Base-by-base conservation (phyloP, 2,113 vertebrate genomes). In the Rhinopomastus cyanomelas region DNA sequence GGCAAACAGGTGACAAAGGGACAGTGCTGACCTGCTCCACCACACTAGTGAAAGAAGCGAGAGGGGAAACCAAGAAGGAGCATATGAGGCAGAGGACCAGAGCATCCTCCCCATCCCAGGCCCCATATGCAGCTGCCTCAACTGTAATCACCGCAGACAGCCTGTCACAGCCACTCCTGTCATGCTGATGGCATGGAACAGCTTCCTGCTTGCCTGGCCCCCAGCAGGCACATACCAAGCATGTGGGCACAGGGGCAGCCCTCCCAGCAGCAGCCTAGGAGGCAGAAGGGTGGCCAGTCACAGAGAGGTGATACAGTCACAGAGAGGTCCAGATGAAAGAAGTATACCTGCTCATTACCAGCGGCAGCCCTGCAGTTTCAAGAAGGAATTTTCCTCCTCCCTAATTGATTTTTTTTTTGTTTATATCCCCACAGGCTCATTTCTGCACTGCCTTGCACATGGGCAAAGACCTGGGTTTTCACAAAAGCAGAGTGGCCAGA, bases 391-490 rank as follows among this genome's bases (percentile, higher is more conserved):
- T 1, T 2, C 7, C 5, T 9, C 13, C 16, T 16, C 4, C 5
- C 12, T 6, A n/a, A 39, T 6, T 25, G 42, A 71, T 67, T 76
- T 42, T 9, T 77, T 42, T 21, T 18, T 77, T 29, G n/a, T n/a
- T n/a, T n/a, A 22, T 11, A 4, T 51, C 48, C 53, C 66, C 3
- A 0, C 0, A 3, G 72, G 36, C 36, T 76, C 22, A 4, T 65
- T 73, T 53, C 89, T 52, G n/a, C 59, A 5, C n/a, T 77, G 68
- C 53, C 55, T 46, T 26, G 76, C 84, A 53, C 37, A 11, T 26
- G 76, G 84, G 59, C 44, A 11, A 0, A 0, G 53, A 21, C 11
- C 18, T 0, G 6, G 16, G 5, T 39, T 81, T 68, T 21, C 64
- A 66, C 68, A 86, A 46, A 34, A 1, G 5, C 51, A 8, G 2